Percentiles rank a stretch among this genome's conserved stretches.
These are phyloP conservation scores for Sminthopsis crassicaudata DNA, from an alignment of 2,113 vertebrate species.

Conservation along the genomic window DNA sequence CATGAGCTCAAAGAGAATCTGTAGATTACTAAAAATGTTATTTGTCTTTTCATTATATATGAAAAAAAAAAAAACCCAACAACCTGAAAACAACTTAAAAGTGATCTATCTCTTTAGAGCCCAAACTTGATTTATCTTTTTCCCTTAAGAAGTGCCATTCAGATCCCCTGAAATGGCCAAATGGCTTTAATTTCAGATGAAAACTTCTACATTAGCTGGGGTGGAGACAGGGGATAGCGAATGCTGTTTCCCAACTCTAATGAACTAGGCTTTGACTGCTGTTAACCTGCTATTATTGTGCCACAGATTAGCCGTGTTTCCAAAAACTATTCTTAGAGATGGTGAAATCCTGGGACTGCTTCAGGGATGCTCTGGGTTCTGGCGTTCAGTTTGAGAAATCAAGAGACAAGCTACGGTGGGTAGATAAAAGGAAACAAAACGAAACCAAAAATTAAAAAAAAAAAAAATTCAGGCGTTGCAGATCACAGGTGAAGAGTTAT, in stretches of 20 bases:
- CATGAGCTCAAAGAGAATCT: constrained; percentile 70
- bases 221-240: fast-evolving
- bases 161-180: neutral
- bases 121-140: fast-evolving
- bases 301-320: neutral
- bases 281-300: constrained; percentile 1
- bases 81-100: neutral
- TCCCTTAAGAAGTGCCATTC: fast-evolving
- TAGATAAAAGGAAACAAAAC: neutral
- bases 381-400: constrained; percentile 71
- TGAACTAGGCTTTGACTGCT: constrained; percentile 46
- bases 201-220: constrained; percentile 36
- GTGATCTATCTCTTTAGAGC: neutral
- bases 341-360: constrained; percentile 29
- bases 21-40: constrained; percentile 64
- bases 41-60: constrained; percentile 56
- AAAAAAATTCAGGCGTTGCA: constrained; percentile 46
- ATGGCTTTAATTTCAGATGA: neutral
- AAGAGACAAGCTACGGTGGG: constrained; percentile 49
- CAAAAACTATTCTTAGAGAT: constrained; percentile 37
- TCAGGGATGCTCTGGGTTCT: constrained; percentile 50
- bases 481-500: constrained; percentile 3
- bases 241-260: fast-evolving
- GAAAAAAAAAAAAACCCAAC: neutral
- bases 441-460: neutral